Conservation (phyloP, 2,888 invertebrate genomes). For the Punctoribates punctum region DNA sequence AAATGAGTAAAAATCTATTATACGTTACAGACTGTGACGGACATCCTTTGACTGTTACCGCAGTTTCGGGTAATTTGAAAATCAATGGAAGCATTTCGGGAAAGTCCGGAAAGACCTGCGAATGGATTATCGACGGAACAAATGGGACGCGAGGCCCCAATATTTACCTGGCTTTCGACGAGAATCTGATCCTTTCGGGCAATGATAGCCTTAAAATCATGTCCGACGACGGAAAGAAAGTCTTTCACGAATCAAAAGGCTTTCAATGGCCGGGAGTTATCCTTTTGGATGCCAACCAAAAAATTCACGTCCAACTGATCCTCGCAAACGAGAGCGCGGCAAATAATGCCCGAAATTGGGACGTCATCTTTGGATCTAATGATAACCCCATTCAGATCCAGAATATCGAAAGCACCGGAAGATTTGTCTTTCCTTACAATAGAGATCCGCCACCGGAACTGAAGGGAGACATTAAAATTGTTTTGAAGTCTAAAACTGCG, state of each 20-base stretch:
- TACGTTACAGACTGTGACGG: background rate
- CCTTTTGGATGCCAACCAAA: background rate
- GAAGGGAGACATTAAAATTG: background rate
- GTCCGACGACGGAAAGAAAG: background rate
- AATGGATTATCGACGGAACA: constrained; percentile 1
- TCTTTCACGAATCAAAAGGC: background rate
- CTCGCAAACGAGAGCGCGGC: background rate
- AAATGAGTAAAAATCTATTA: background rate
- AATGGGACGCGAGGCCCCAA: background rate
- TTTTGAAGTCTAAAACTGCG: background rate
- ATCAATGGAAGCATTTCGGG: background rate
- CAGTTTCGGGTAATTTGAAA: background rate
- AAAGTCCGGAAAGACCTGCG: background rate
- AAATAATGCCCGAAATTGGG: background rate
- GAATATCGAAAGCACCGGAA: constrained; percentile 7
- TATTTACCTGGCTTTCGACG: background rate
- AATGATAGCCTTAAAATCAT: background rate
- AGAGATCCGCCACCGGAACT: background rate
- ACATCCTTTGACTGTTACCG: no score
- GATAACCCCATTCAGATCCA: background rate
- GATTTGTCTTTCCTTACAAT: constrained; percentile 1
- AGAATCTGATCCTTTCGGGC: background rate
- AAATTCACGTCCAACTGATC: background rate
- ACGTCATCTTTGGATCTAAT: background rate
- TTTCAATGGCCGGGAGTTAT: constrained; percentile 20